Evolutionary conservation across 2,797 vertebrate genomes (phyloP).

Genomic region (Gymnoscopelus microlampas): DNA sequence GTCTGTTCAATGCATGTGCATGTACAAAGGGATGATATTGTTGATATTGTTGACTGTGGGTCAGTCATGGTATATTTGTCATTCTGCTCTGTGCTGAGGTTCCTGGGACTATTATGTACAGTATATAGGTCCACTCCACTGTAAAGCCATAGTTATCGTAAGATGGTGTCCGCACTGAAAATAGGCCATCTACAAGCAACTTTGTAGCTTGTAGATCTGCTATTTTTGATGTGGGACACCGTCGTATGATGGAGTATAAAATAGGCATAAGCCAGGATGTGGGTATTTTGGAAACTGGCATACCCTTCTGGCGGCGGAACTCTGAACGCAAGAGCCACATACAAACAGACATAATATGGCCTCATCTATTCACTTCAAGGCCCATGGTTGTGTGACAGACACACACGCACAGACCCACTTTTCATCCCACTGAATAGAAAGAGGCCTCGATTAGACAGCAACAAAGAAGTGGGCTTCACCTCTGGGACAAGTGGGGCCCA

Average conservation of each 20-base stretch:
- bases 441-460: conserved; percentile 80
- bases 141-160: no score
- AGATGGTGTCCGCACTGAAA: no score
- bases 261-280: conserved; percentile 49
- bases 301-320: conserved; percentile 57
- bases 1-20: conserved; percentile 32
- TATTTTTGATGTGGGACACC: no score
- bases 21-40: conserved; percentile 31
- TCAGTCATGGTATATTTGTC: conserved; percentile 51
- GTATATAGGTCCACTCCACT: conserved; percentile 52
- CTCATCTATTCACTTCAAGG: no score
- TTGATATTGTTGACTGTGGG: conserved; percentile 53
- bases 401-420: conserved; percentile 67
- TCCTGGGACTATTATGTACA: conserved; percentile 56
- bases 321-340: conserved; percentile 35
- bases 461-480: conserved; percentile 81
- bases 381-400: conserved; percentile 17
- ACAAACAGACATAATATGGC: conserved; percentile 5
- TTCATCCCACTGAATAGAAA: conserved; percentile 70
- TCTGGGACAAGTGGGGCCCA: conserved; percentile 63
- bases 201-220: no score
- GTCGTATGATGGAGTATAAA: no score
- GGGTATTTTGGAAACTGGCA: conserved; percentile 70
- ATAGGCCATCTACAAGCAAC: no score
- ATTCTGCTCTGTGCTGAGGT: conserved; percentile 46